Percentiles rank a stretch among this genome's conserved stretches.
phyloP scores from a whole-genome alignment of 2,113 vertebrate species.

The Leptobrachium ailaonicum region DNA sequence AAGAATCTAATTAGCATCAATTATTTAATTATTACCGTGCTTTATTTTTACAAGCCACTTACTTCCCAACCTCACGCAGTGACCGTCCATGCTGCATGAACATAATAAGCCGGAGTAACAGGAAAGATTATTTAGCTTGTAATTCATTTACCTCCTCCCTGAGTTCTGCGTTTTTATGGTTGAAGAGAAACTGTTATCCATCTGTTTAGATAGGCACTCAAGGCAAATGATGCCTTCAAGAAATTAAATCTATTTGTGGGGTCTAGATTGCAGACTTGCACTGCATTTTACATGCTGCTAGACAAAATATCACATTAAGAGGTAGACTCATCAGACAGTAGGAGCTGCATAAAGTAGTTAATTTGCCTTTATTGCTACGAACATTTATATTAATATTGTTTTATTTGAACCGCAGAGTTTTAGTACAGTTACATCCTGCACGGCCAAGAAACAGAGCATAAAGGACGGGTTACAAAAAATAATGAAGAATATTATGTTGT shows the following conservation, averaged over 20 bases:
- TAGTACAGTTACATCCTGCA: slow-evolving; percentile 45
- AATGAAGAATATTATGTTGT: slow-evolving; percentile 45
- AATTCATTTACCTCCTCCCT: slow-evolving; percentile 54
- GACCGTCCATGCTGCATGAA: slow-evolving; percentile 39
- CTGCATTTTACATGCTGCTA: slow-evolving; percentile 51
- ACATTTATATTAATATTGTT: slow-evolving; percentile 42
- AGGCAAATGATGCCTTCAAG: slow-evolving; percentile 55
- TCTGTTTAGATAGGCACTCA: slow-evolving; percentile 56
- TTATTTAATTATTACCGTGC: background rate
- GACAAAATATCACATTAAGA: slow-evolving; percentile 59
- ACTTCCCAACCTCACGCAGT: slow-evolving; percentile 18
- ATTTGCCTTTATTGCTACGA: slow-evolving; percentile 54
- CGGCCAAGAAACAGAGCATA: slow-evolving; percentile 50
- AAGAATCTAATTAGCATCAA: background rate
- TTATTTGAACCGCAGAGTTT: slow-evolving; percentile 50
- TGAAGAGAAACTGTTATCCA: slow-evolving; percentile 55
- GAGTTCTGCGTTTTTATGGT: slow-evolving; percentile 51
- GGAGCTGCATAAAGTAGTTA: slow-evolving; percentile 53
- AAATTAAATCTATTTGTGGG: slow-evolving; percentile 55
- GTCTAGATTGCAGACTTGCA: slow-evolving; percentile 54
- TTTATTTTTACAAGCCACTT: background rate
- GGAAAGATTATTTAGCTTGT: slow-evolving; percentile 17
- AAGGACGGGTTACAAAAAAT: slow-evolving; percentile 47
- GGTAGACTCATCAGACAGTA: slow-evolving; percentile 54
- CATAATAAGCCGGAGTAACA: slow-evolving; percentile 47